Evolutionary conservation across 2,113 vertebrate genomes (phyloP), one percentile per base, ranked within the genome.

Genomic region (Probosciger aterrimus): DNA sequence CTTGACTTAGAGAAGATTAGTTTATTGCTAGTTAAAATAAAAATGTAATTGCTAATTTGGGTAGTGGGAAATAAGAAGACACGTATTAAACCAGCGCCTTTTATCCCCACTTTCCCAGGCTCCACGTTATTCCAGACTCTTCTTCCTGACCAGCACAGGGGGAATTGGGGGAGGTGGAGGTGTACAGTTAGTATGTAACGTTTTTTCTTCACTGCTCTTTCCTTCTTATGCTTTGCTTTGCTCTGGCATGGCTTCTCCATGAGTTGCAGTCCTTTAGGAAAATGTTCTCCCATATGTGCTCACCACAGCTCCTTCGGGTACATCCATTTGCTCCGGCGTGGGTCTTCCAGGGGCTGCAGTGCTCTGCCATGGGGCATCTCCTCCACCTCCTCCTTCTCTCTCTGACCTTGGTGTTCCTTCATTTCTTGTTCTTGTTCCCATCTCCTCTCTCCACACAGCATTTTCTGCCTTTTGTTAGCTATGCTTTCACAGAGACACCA

Each of bases 61-160:
- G 4, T 18, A 74, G 46, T 4, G n/a, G 14, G 37, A 47, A 83
- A 67, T 14, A 31, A 68, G 59, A 90, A 14, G 37, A 83, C 9
- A 18, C 10, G 10, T 0, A 0, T 27, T 75, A 35, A 75, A 84
- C 5, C 8, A 33, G 0, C 27, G 65, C 7, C 11, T 78, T 64
- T 60, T 53, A 27, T 43, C 4, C 5, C 10, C 5, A 2, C 16
- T 37, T 91, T 47, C 15, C 12, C 23, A 60, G 41, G 25, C 15
- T 83, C 17, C 14, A 13, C 23, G 39, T 59, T 8, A 55, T 50
- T 71, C 23, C 33, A 41, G 18, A 33, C 30, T 74, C 30, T 20
- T n/a, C 18, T 62, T 11, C 25, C 46, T 39, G 49, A 43, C 2
- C n/a, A 70, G 22, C n/a, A 41, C 20, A 37, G n/a, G 35, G 37